Percentiles rank a stretch among this genome's conserved stretches.
These are phyloP conservation scores for Pseudoatta argentina DNA, from an alignment of 1,140 invertebrate species.

Conservation along the genomic window DNA sequence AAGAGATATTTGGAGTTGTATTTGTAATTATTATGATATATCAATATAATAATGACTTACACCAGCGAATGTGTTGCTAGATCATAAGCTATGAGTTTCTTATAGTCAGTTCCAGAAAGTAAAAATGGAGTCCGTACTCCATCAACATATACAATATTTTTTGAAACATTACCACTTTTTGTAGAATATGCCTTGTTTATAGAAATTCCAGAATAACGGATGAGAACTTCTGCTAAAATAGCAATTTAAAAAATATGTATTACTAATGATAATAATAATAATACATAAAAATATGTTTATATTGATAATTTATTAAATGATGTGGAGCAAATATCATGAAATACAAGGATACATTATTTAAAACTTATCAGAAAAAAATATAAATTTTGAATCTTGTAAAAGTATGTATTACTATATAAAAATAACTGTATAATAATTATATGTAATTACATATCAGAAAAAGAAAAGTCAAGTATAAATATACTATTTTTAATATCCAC, in stretches of 20 bases:
- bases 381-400: neutral
- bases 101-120: conserved; percentile 96
- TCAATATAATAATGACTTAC: conserved; percentile 87
- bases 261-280: too few relatives aligned
- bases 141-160: conserved; percentile 98
- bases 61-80: conserved; percentile 95
- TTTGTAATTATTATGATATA: neutral
- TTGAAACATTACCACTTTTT: conserved; percentile 80
- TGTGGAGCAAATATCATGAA: neutral
- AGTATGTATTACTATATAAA: neutral
- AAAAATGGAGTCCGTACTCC: conserved; percentile 98
- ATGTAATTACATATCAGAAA: neutral
- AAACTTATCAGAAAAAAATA: neutral
- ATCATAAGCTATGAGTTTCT: conserved; percentile 98
- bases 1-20: neutral
- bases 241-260: neutral
- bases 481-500: neutral
- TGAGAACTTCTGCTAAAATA: conserved; percentile 8
- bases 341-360: neutral
- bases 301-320: neutral
- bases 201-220: conserved; percentile 34
- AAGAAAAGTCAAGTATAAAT: neutral
- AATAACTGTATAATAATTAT: neutral
- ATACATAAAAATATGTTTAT: neutral
- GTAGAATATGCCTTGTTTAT: conserved; percentile 80